Evolutionary conservation across 2,113 vertebrate species (phyloP).

Genomic region (Pelodiscus sinensis): DNA sequence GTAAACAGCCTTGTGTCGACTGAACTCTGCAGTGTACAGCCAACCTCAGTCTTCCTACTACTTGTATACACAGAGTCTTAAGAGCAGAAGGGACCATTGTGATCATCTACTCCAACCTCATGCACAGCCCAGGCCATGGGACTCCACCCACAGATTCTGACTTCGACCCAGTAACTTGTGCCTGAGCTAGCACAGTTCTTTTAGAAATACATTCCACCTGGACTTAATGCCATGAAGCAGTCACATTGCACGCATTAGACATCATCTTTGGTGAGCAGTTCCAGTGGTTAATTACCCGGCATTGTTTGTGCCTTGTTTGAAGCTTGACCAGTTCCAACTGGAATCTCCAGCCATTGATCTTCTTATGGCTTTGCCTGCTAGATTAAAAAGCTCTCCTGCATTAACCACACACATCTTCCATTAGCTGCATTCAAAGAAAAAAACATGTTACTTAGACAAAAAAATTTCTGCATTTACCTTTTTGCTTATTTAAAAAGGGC

Average conservation of each 20-base stretch:
- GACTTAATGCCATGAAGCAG: not conserved
- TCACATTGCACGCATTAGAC: too few relatives aligned
- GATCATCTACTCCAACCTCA: not conserved
- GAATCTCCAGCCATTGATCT: not conserved
- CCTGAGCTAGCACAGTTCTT: not conserved
- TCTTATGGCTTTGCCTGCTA: not conserved
- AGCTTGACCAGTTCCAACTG: not conserved
- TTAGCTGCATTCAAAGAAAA: not conserved
- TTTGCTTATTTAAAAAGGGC: constrained; percentile 80
- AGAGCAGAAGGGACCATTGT: not conserved
- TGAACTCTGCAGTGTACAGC: not conserved
- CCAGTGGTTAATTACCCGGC: not conserved
- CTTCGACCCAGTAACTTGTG: not conserved
- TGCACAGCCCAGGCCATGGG: not conserved
- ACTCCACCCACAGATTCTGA: not conserved
- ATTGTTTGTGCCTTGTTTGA: not conserved
- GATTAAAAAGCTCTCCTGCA: not conserved
- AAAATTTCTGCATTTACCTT: constrained; percentile 83
- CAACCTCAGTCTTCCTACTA: not conserved
- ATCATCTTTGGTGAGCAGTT: not conserved
- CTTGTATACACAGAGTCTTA: not conserved
- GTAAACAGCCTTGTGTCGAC: not conserved
- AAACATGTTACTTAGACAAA: not conserved
- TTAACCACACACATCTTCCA: not conserved
- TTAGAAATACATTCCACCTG: not conserved